phyloP scores from a whole-genome alignment of 2,113 vertebrate genomes.

The Callocephalon fimbriatum region DNA sequence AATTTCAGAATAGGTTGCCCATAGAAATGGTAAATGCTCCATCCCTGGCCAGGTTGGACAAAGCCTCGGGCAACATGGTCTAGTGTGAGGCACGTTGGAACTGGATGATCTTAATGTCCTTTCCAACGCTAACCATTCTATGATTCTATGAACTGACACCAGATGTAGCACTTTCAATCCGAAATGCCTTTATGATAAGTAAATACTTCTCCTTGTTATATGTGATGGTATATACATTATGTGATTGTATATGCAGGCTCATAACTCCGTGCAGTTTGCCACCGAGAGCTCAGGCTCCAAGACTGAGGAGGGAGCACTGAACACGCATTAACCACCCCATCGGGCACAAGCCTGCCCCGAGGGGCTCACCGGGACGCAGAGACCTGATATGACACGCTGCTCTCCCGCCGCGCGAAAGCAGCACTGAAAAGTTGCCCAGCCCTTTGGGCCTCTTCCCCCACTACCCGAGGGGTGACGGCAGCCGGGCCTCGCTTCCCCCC shows the following conservation, averaged over 20 bases:
- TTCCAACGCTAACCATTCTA: not conserved
- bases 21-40: not conserved
- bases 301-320: not conserved
- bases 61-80: not conserved
- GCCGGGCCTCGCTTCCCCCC: not conserved
- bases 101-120: not conserved
- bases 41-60: not conserved
- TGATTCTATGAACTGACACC: not conserved
- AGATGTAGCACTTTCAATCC: not conserved
- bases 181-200: not conserved
- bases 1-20: not conserved
- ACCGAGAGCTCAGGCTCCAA: not conserved
- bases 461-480: not conserved
- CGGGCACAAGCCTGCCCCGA: not conserved
- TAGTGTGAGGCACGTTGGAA: not conserved
- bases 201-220: not conserved
- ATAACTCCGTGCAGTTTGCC: not conserved
- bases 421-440: conserved; percentile 1
- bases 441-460: not conserved
- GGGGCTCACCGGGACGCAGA: not conserved
- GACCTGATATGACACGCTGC: not conserved
- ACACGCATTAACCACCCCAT: not conserved
- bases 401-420: not conserved
- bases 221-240: not conserved
- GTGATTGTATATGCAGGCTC: not conserved